Percentiles rank a stretch among this genome's conserved stretches.
Evolutionary conservation across 2,888 invertebrate genomes (phyloP).

Genomic region (Acleris holmiana): DNA sequence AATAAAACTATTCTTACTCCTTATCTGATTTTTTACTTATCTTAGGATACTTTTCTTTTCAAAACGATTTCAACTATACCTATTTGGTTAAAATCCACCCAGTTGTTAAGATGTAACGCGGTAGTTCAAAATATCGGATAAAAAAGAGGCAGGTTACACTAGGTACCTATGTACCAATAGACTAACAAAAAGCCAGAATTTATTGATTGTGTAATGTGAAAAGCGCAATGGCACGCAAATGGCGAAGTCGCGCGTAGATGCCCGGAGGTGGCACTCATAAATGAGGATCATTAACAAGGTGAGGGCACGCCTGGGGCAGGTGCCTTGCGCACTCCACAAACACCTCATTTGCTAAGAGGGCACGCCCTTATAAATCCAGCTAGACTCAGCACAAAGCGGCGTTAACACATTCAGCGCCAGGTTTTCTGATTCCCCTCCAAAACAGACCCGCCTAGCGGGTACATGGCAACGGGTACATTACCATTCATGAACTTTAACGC

Average conservation of each 20-base stretch:
- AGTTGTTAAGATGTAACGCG: no score
- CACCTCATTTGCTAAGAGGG: slow-evolving; percentile 53
- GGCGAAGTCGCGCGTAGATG: slow-evolving; percentile 39
- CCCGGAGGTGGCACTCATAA: slow-evolving; percentile 47
- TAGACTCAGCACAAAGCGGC: slow-evolving; percentile 50
- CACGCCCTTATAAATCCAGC: slow-evolving; percentile 56
- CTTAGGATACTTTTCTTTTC: no score
- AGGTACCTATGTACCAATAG: no score
- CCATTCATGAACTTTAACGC: no score
- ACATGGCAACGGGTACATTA: no score
- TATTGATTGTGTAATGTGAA: not conserved
- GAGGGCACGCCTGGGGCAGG: slow-evolving; percentile 22
- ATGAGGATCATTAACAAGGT: slow-evolving; percentile 54
- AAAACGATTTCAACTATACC: no score
- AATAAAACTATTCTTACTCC: no score
- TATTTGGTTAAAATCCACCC: no score
- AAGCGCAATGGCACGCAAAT: slow-evolving; percentile 39
- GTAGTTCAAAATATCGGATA: no score
- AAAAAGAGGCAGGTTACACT: no score
- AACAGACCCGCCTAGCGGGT: no score
- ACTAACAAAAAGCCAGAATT: not conserved
- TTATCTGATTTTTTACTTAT: no score
- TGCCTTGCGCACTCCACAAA: slow-evolving; percentile 39
- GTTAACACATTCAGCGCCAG: slow-evolving; percentile 47
- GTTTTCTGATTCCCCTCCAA: slow-evolving; percentile 15